Conservation (phyloP, 37 sponge, comb jelly and placozoan genomes). For the Halisarca cf. caerulea region DNA sequence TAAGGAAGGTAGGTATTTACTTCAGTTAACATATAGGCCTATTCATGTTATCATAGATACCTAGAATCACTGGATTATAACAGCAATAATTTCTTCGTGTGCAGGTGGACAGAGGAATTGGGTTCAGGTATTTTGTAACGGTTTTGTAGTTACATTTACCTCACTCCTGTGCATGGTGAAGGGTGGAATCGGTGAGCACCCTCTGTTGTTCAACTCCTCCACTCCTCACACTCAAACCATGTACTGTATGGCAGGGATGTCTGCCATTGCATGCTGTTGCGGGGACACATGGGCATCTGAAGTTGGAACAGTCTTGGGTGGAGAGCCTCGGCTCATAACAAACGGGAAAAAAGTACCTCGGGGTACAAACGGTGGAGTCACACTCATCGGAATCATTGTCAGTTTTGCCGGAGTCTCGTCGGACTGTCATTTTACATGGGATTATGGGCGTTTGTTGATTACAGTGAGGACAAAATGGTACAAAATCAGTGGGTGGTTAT, state of each 20-base stretch:
- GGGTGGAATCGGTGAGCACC: conserved; percentile 50
- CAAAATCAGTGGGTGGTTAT: conserved; percentile 42
- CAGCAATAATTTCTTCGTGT: too few relatives aligned
- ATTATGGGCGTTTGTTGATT: background rate
- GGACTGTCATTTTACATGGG: conserved; percentile 69
- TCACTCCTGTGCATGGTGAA: conserved; percentile 50
- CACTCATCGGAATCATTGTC: conserved; percentile 59
- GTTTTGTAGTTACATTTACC: conserved; percentile 61
- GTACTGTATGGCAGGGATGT: conserved; percentile 50
- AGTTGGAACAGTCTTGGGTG: conserved; percentile 80
- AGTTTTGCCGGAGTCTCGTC: conserved; percentile 75
- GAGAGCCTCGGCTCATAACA: conserved; percentile 76
- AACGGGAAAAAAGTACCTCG: conserved; percentile 65
- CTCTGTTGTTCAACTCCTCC: conserved; percentile 18
- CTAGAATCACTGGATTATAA: too few relatives aligned
- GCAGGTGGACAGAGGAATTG: conserved; percentile 82
- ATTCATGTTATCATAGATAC: too few relatives aligned
- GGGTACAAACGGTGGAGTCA: conserved; percentile 94
- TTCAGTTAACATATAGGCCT: too few relatives aligned
- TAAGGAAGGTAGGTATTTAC: conserved; percentile 20
- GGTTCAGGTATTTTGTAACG: conserved; percentile 92
- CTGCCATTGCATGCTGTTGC: conserved; percentile 72
- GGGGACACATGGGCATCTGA: conserved; percentile 99
- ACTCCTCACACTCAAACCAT: conserved; percentile 24
- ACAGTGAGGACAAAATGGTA: background rate